Percentiles rank a stretch among this genome's conserved stretches.
Evolutionary conservation across 2,888 invertebrate species (phyloP).

Genomic region (Aphidius colemani): DNA sequence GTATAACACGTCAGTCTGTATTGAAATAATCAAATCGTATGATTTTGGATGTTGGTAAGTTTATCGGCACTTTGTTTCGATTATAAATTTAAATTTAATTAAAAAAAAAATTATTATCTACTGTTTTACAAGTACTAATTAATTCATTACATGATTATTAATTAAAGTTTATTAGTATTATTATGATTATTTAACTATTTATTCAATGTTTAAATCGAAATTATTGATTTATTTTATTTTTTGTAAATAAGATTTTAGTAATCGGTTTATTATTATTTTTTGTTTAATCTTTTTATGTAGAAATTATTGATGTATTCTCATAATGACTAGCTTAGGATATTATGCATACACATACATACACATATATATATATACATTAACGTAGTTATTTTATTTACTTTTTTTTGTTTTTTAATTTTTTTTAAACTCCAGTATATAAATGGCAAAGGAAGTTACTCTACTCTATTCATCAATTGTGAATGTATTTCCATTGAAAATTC

Average conservation of each 20-base stretch:
- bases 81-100: constrained; percentile 5
- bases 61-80: constrained; percentile 16
- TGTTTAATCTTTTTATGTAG: constrained; percentile 32
- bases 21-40: constrained; percentile 11
- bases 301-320: constrained; percentile 46
- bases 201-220: neutral
- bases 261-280: neutral
- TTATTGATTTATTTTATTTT: neutral
- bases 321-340: constrained; percentile 55
- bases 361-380: constrained; percentile 3
- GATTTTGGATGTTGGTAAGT: constrained; percentile 10
- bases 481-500: too few species aligned
- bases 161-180: neutral
- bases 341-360: constrained; percentile 47
- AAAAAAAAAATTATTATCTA: neutral
- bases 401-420: constrained; percentile 20
- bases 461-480: too few species aligned
- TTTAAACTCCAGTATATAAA: constrained; percentile 29
- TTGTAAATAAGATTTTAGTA: too few species aligned
- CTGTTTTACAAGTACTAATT: neutral
- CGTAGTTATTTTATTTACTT: constrained; percentile 22
- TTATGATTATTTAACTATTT: constrained; percentile 5
- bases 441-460: constrained; percentile 33
- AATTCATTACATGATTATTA: constrained; percentile 15
- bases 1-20: constrained; percentile 23